Percentiles rank a stretch among this genome's conserved stretches.
phyloP scores from a whole-genome alignment of 2,888 invertebrate species.

The Caenorhabditis sp. region DNA sequence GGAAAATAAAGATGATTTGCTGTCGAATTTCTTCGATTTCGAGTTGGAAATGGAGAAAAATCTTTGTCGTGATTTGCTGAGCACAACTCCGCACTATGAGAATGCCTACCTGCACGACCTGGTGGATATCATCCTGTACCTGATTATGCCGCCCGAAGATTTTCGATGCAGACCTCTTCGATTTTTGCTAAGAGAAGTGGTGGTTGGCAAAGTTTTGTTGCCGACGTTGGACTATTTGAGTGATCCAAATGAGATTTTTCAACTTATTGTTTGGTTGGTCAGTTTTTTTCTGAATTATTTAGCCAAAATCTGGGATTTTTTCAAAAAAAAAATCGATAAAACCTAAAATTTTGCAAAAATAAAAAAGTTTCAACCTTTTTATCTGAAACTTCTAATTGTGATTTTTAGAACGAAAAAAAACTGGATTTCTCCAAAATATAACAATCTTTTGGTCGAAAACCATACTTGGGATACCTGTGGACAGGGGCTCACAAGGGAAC shows the following conservation, averaged over 20 bases:
- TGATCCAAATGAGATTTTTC: slow-evolving; percentile 90
- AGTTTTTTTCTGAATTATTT: slow-evolving; percentile 72
- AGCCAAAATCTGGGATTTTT: no score
- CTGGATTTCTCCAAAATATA: no score
- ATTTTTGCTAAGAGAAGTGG: slow-evolving; percentile 76
- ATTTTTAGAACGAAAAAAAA: no score
- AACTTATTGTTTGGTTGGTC: slow-evolving; percentile 86
- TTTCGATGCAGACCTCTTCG: slow-evolving; percentile 84
- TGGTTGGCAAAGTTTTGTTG: slow-evolving; percentile 76
- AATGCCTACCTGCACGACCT: slow-evolving; percentile 82
- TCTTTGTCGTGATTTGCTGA: slow-evolving; percentile 82
- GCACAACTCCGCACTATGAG: slow-evolving; percentile 77
- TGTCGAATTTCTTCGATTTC: slow-evolving; percentile 86
- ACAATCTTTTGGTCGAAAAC: no score
- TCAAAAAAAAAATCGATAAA: background rate
- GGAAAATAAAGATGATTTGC: slow-evolving; percentile 73
- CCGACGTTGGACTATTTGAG: slow-evolving; percentile 81
- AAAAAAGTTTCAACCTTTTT: no score
- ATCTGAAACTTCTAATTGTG: no score
- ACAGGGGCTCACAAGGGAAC: no score
- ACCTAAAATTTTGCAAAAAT: no score
- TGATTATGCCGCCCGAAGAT: slow-evolving; percentile 83
- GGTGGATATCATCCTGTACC: slow-evolving; percentile 82
- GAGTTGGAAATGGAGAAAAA: slow-evolving; percentile 87
- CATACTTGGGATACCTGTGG: no score